Percentiles rank a stretch among this genome's conserved stretches.
Conservation (phyloP, 2,113 vertebrate species). For the Trichomycterus rosablanca region DNA sequence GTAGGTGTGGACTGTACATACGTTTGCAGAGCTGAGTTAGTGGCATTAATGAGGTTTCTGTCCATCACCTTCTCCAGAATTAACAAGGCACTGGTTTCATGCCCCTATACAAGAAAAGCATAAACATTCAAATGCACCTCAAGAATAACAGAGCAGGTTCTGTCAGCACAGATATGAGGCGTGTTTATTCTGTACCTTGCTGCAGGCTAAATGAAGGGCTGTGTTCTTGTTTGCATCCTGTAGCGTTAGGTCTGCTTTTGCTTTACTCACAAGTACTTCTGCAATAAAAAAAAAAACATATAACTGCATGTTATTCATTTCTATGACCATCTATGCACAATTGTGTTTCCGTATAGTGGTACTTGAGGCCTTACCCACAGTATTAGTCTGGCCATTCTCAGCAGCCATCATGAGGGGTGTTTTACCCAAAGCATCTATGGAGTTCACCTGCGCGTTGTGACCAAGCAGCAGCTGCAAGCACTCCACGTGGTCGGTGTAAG, state of each 20-base stretch:
- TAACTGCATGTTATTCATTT: neutral
- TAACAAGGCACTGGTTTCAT: constrained; percentile 99
- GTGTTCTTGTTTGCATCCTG: constrained; percentile 94
- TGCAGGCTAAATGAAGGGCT: constrained; percentile 95
- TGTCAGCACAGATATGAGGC: too few species aligned
- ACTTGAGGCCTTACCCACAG: constrained; percentile 78
- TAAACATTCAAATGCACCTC: neutral
- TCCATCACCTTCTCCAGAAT: constrained; percentile 97
- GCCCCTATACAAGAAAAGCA: constrained; percentile 74
- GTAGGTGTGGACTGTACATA: constrained; percentile 59
- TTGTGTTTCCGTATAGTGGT: too few species aligned
- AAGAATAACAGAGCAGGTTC: too few species aligned
- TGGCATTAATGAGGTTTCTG: constrained; percentile 97
- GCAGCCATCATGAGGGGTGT: constrained; percentile 98
- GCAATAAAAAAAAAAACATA: constrained; percentile 33
- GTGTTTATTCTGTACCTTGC: constrained; percentile 78
- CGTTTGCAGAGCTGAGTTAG: constrained; percentile 97
- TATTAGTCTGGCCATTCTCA: constrained; percentile 93
- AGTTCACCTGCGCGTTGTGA: constrained; percentile 91
- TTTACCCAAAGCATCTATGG: constrained; percentile 82
- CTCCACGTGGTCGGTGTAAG: constrained; percentile 96
- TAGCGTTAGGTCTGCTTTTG: constrained; percentile 93
- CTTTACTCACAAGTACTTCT: constrained; percentile 98
- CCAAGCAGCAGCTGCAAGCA: constrained; percentile 95
- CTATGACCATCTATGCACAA: neutral